phyloP scores from a whole-genome alignment of 2,888 invertebrate genomes.

The Lycophotia porphyrea region DNA sequence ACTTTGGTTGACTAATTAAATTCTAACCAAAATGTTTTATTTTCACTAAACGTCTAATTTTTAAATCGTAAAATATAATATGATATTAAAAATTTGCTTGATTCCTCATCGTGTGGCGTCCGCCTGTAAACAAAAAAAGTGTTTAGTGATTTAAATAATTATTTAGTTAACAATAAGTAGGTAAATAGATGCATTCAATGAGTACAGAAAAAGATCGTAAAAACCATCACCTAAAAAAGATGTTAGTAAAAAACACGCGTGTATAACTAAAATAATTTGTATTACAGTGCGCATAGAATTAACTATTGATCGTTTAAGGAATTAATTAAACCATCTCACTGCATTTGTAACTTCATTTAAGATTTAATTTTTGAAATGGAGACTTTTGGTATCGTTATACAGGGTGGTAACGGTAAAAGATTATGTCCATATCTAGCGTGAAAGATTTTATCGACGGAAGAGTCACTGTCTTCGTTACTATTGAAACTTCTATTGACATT shows the following conservation, averaged over 20 bases:
- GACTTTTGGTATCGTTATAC: slow-evolving; percentile 87
- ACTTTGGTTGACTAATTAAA: slow-evolving; percentile 79
- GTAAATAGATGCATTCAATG: background rate
- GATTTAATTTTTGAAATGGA: slow-evolving; percentile 77
- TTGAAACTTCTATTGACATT: slow-evolving; percentile 67
- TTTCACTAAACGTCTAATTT: slow-evolving; percentile 62
- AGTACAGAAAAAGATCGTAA: background rate
- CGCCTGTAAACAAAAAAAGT: slow-evolving; percentile 69
- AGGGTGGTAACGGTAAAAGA: slow-evolving; percentile 86
- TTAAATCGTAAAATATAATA: slow-evolving; percentile 35
- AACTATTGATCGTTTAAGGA: slow-evolving; percentile 10
- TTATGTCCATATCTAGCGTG: slow-evolving; percentile 88
- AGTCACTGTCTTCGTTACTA: slow-evolving; percentile 74
- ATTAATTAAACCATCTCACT: slow-evolving; percentile 46
- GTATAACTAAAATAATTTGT: slow-evolving; percentile 37
- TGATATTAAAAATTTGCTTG: slow-evolving; percentile 45
- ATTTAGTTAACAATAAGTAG: background rate
- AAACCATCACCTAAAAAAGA: slow-evolving; percentile 52
- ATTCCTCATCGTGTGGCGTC: slow-evolving; percentile 73
- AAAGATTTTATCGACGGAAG: slow-evolving; percentile 85
- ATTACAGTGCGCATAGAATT: slow-evolving; percentile 49
- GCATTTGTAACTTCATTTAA: slow-evolving; percentile 25
- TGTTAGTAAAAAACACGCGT: slow-evolving; percentile 53
- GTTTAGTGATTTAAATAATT: background rate
- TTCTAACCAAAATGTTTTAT: slow-evolving; percentile 66